phyloP scores from a whole-genome alignment of 2,797 vertebrate species.

The Molossus molossus region DNA sequence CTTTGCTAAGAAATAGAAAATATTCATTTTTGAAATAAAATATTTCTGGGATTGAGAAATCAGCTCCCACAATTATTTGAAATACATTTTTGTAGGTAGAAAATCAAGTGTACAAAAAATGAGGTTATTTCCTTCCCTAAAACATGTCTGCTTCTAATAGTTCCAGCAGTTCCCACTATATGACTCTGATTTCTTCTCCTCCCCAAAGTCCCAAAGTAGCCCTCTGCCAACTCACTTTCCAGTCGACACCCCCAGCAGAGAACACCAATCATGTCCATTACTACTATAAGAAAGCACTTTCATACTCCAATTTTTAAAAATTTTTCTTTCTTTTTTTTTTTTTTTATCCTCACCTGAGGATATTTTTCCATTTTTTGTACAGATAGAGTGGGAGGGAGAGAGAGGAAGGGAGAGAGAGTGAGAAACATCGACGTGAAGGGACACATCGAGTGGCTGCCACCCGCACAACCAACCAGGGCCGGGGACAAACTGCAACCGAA shows the following conservation, averaged over 20 bases:
- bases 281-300: not conserved
- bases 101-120: not conserved
- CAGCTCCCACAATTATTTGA: not conserved
- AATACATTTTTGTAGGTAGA: slow-evolving; percentile 31
- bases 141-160: not conserved
- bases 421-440: too few species aligned
- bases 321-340: too few species aligned
- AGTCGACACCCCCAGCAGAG: not conserved
- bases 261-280: not conserved
- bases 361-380: too few species aligned
- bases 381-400: too few species aligned
- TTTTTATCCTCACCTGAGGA: too few species aligned
- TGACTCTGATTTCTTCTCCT: not conserved
- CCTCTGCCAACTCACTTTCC: not conserved
- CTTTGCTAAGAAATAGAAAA: slow-evolving; percentile 50
- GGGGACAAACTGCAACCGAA: too few species aligned
- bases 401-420: too few species aligned
- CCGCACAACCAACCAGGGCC: too few species aligned
- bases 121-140: not conserved
- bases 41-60: slow-evolving; percentile 36
- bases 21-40: slow-evolving; percentile 64
- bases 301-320: not conserved
- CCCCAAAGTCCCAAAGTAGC: not conserved
- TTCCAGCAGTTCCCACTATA: not conserved
- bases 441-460: too few species aligned